Evolutionary conservation across 2,888 invertebrate species (phyloP), one percentile per base, ranked within the genome.

Genomic region (Alloplasta piceator): DNA sequence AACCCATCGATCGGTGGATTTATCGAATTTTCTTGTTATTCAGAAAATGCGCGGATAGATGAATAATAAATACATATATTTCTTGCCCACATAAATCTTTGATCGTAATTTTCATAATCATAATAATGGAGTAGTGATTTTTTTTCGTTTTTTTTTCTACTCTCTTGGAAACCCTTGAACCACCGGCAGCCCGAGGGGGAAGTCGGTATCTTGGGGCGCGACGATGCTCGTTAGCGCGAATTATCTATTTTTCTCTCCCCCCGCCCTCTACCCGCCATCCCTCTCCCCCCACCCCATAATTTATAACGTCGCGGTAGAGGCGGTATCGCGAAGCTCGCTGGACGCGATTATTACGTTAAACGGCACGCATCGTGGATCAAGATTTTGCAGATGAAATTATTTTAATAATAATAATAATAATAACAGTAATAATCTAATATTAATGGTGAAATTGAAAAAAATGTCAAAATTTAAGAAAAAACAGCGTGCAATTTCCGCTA

Each of bases 281-380:
- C 16, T 52, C 1, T 52, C 5, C 14, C 52, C 26, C 3, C 26
- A 26, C 26, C 26, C 26, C 1, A 26, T 26, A 26, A 26, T 26
- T 26, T 26, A 26, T 26, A 26, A 26, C 26, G 55, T 68, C 66
- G 74, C 70, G 70, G 80, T 80, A 74, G 3, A 3, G 80, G 82
- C 80, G 82, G 76, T 74, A 66, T 77, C 56, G 70, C 50, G 73
- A 64, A 71, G 46, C 26, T 26, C 68, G 43, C 60, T 50, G 58
- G 58, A 63, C 77, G 70, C 70, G 80, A 82, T 82, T 80, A 82
- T 82, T 82, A 77, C 80, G 82, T 82, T 82, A 80, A 82, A 80
- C 73, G 77, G 77, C 70, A 61, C 76, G 43, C n/a, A n/a, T n/a
- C n/a, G n/a, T n/a, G n/a, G n/a, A n/a, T n/a, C n/a, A n/a, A n/a